Evolutionary conservation across 2,888 invertebrate species (phyloP), one percentile per base, ranked within the genome.

Genomic region (Rotaria socialis): DNA sequence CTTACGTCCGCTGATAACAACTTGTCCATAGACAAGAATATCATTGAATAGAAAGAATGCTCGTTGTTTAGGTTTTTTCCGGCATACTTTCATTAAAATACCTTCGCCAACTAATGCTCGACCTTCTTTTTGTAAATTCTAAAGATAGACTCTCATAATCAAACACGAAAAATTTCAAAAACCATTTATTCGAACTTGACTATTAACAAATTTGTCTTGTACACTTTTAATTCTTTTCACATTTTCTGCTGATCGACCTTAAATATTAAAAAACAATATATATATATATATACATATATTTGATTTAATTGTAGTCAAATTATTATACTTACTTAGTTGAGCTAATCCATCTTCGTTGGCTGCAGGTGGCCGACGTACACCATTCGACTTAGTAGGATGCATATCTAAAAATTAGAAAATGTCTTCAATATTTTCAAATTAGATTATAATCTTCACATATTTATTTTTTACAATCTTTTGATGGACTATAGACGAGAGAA

Each of bases 41-140:
- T 99, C 99, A 90, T 99, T 99, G 92, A 99, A 99, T 35, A 99
- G 93, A 91, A 98, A 99, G 92, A 99, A 99, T 90, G 99, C 98
- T 43, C 99, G 93, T 19, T 96, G 95, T 92, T 99, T 99, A 11
- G 97, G 95, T 91, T 97, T 96, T 91, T 99, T 99, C 86, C 99
- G 94, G 91, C 99, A 99, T 95, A 99, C 96, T 93, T 99, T 99
- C 88, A 97, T 97, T 87, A 99, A 92, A 85, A 99, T 96, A 86
- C 99, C 99, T 92, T 99, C 99, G 43, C 99, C 99, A 86, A 99
- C 97, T 88, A 99, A 93, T 35, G 98, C 98, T 89, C 99, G 93
- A 67, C 97, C 97, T 88, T 95, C 95, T n/a, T 60, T 75, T 41
- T 85, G 85, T 16, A 86, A 80, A 24, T 41, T 24, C 35, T 86